phyloP scores from a whole-genome alignment of 2,888 invertebrate species.

The Papilio elwesi region DNA sequence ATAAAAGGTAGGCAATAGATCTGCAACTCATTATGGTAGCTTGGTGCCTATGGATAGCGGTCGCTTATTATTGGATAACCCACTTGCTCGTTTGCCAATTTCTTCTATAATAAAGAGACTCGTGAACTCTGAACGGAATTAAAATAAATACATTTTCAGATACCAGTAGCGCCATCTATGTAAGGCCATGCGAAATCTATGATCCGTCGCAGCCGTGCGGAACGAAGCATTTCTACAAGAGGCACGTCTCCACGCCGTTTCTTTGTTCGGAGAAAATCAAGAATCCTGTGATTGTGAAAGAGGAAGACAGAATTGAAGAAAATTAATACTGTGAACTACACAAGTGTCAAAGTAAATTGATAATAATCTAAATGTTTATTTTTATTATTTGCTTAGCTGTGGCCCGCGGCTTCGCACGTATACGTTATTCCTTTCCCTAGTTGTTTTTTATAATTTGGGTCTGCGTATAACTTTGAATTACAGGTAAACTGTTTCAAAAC shows the following conservation, averaged over 20 bases:
- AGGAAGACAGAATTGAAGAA: constrained; percentile 9
- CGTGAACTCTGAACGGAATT: background rate
- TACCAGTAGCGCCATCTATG: constrained; percentile 15
- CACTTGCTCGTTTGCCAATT: no score
- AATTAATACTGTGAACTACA: constrained; percentile 21
- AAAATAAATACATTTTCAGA: constrained; percentile 8
- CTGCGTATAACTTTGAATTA: no score
- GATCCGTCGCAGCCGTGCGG: constrained; percentile 6
- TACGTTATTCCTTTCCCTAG: background rate
- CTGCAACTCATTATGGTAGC: no score
- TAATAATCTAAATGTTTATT: background rate
- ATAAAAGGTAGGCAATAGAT: no score
- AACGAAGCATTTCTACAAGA: constrained; percentile 10
- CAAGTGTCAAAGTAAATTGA: constrained; percentile 14
- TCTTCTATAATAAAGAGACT: background rate
- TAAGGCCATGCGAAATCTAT: constrained; percentile 11
- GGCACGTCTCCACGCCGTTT: constrained; percentile 13
- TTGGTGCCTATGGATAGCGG: no score
- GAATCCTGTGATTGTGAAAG: constrained; percentile 21
- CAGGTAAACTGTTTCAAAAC: no score
- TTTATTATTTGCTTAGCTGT: background rate
- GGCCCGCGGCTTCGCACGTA: background rate
- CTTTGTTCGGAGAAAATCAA: constrained; percentile 34
- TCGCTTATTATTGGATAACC: no score
- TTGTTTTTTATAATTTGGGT: no score